Base-by-base conservation (phyloP, 2,113 vertebrate genomes). In the Columbina picui region DNA sequence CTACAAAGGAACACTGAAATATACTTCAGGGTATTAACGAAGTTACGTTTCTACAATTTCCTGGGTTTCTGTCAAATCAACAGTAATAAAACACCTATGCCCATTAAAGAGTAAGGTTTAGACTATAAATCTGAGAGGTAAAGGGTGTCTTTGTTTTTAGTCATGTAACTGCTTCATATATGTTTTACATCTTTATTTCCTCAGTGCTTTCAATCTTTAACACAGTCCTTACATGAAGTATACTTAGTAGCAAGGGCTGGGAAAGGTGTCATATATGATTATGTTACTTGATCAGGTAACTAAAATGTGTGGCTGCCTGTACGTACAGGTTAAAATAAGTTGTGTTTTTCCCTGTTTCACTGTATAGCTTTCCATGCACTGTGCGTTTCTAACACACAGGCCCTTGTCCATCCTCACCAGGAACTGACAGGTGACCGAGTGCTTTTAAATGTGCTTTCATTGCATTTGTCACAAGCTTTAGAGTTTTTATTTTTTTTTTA, bases 221-320 rank as follows among this genome's bases (percentile, higher is more conserved):
- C n/a, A 19, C 12, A 25, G 57, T 20, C 39, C 29, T 50, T 53
- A 59, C 29, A 41, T 59, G 34, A 21, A 15, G 17, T 4, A 19
- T 7, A 18, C 10, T 11, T 38, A 43, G 26, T 36, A 61, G 69
- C 45, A 69, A 14, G 15, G 15, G 3, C 0, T 53, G 32, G 36
- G 45, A 41, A 68, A 83, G 20, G 10, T 47, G 18, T 23, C 5
- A 2, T 2, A 5, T 38, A 41, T 0, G 0, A 27, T 17, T 21
- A 17, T 14, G 17, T 7, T 25, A 13, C 38, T 49, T 7, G 6
- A 32, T 53, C 5, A 5, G 1, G 1, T 26, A 79, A 32, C 10
- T 55, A 15, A 65, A 63, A 10, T 6, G 53, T 20, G 32, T 22
- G 3, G 5, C 49, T 18, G 0, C 7, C 3, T 5, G 6, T 16